phyloP scores from a whole-genome alignment of 1,140 invertebrate genomes.

The Pollicipes pollicipes region DNA sequence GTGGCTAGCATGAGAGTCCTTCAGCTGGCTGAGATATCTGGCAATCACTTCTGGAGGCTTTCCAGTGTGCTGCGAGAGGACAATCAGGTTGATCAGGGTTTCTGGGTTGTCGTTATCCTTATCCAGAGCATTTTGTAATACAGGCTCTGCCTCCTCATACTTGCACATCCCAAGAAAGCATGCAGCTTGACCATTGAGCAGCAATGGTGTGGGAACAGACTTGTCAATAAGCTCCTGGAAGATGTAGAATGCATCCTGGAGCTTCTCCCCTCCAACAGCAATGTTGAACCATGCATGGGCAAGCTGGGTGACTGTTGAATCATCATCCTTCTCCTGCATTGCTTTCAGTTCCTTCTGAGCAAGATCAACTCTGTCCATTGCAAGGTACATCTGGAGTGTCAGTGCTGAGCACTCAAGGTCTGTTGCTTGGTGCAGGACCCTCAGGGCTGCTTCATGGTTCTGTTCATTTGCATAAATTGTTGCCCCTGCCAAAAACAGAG shows the following conservation, averaged over 20 bases:
- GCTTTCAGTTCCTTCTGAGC: conserved; percentile 78
- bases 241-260: conserved; percentile 96
- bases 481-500: conserved; percentile 67
- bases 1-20: conserved; percentile 63
- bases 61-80: conserved; percentile 64
- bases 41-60: conserved; percentile 69
- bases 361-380: conserved; percentile 79
- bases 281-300: conserved; percentile 88
- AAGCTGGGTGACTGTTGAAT: conserved; percentile 85
- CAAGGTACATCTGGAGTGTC: conserved; percentile 61
- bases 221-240: conserved; percentile 92
- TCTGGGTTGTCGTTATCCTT: conserved; percentile 90
- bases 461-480: conserved; percentile 81
- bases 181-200: conserved; percentile 82
- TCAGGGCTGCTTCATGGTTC: conserved; percentile 68
- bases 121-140: conserved; percentile 74
- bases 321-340: conserved; percentile 94
- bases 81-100: conserved; percentile 79
- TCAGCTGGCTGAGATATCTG: conserved; percentile 66
- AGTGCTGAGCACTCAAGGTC: conserved; percentile 57
- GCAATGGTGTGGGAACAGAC: conserved; percentile 42
- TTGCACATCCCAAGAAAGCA: conserved; percentile 72
- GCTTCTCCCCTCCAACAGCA: conserved; percentile 77
- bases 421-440: conserved; percentile 65
- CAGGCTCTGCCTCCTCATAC: conserved; percentile 82